Evolutionary conservation across 2,888 invertebrate species (phyloP), one percentile per base, ranked within the genome.

Genomic region (Lasioglossum villosulum): DNA sequence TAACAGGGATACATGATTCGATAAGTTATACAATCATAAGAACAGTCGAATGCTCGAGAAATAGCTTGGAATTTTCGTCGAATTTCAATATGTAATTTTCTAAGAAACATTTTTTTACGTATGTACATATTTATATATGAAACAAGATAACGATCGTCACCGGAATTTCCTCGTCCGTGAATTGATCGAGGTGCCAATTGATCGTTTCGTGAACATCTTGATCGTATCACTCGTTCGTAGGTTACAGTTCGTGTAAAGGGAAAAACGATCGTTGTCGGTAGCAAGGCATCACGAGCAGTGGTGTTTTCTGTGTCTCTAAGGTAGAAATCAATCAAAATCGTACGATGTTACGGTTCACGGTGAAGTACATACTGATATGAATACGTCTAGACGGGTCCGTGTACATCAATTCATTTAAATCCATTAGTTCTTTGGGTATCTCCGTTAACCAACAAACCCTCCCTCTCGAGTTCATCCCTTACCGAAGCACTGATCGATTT

Each of bases 161-260:
- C 72, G 63, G 34, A 72, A 75, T 83, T 59, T 81, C 66, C 52
- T 76, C 30, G 75, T 42, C 72, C 75, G 71, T 56, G 74, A 75
- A 80, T 63, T 83, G 71, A 75, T 80, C 70, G 37, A 80, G 34
- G 74, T 70, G 37, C 68, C 75, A 45, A 75, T 63, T 42, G 80
- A 80, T 56, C 19, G 59, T 80, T 83, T 80, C 30, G 70, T 83
- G 45, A 75, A 48, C 82, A 83, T 80, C 70, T 75, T 81, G 75
- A 77, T 66, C 37, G 71, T 52, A 81, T 72, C 72, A 45, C 52
- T 42, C 42, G 52, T 76, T 71, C 48, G 16, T 80, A 79, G 79
- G 82, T 80, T 80, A 80, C 72, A 75, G 52, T 83, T 80, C 39
- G 42, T 75, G 48, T 68, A 39, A 34, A 66, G 30, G 12, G 34